Evolutionary conservation across 1,140 invertebrate species (phyloP).

Genomic region (Anthonomus grandis): DNA sequence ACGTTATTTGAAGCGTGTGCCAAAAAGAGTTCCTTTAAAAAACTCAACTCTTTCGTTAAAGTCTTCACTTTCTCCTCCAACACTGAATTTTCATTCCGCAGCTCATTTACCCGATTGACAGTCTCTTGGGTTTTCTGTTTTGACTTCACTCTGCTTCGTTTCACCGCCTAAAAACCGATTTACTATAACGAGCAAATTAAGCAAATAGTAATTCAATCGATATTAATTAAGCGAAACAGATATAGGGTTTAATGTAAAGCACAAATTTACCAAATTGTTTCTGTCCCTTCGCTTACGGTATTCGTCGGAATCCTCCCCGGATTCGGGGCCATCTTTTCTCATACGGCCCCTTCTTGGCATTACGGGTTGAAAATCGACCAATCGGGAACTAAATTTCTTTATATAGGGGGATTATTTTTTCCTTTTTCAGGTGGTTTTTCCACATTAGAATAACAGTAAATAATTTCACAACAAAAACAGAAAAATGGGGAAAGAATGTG

Average conservation of each 20-base stretch:
- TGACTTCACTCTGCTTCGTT: conserved; percentile 83
- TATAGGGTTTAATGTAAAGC: too few species aligned
- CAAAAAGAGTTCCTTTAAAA: conserved; percentile 83
- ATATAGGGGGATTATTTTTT: too few species aligned
- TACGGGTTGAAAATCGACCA: background rate
- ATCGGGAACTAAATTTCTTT: too few species aligned
- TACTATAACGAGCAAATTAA: background rate
- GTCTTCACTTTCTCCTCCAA: conserved; percentile 84
- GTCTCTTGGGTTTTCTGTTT: conserved; percentile 81
- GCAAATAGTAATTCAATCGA: too few species aligned
- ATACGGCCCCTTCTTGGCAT: conserved; percentile 42
- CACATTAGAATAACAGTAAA: too few species aligned
- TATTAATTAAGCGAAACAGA: too few species aligned
- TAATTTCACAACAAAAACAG: too few species aligned
- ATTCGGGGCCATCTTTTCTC: conserved; percentile 42
- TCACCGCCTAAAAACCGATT: conserved; percentile 77
- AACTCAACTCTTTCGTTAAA: conserved; percentile 78
- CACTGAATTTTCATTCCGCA: conserved; percentile 79
- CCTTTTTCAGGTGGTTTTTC: too few species aligned
- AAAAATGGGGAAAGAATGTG: too few species aligned
- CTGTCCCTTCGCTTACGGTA: conserved; percentile 75
- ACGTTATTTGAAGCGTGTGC: conserved; percentile 66
- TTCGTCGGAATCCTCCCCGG: conserved; percentile 71
- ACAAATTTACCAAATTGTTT: conserved; percentile 82
- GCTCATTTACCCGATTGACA: conserved; percentile 68